phyloP scores from a whole-genome alignment of 2,797 vertebrate species.

The Fringilla coelebs region DNA sequence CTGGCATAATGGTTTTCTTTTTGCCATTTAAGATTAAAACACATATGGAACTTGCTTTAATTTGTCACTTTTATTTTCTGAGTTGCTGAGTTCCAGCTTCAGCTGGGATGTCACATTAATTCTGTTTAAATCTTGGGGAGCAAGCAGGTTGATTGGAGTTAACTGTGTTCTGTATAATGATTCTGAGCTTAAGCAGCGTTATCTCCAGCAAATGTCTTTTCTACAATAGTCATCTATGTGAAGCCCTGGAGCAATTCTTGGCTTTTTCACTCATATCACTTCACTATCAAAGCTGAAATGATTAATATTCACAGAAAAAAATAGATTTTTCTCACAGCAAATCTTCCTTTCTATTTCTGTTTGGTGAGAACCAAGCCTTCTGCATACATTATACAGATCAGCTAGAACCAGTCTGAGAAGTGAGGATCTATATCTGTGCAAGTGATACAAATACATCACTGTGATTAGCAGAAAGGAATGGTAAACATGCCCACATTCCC shows the following conservation, averaged over 20 bases:
- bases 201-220: conserved; percentile 61
- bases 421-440: neutral
- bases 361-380: conserved; percentile 38
- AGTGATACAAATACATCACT: neutral
- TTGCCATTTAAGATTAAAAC: conserved; percentile 62
- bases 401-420: conserved; percentile 20
- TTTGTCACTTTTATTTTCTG: conserved; percentile 62
- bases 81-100: conserved; percentile 41
- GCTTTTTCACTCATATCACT: conserved; percentile 54
- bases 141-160: conserved; percentile 45
- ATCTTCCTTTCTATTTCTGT: conserved; percentile 51
- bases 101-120: conserved; percentile 51
- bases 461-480: neutral
- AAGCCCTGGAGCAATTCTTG: conserved; percentile 57
- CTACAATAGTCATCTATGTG: conserved; percentile 54
- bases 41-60: conserved; percentile 63
- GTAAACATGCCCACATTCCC: neutral
- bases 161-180: conserved; percentile 46
- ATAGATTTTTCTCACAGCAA: conserved; percentile 34
- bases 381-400: conserved; percentile 48
- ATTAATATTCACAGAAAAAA: conserved; percentile 66
- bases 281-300: conserved; percentile 57
- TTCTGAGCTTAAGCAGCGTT: conserved; percentile 50
- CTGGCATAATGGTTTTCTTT: conserved; percentile 51
- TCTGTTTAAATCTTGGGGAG: conserved; percentile 52